Percentiles rank a stretch among this genome's conserved stretches.
Evolutionary conservation across 1,140 invertebrate genomes (phyloP).

Genomic region (Zaprionus nigranus): DNA sequence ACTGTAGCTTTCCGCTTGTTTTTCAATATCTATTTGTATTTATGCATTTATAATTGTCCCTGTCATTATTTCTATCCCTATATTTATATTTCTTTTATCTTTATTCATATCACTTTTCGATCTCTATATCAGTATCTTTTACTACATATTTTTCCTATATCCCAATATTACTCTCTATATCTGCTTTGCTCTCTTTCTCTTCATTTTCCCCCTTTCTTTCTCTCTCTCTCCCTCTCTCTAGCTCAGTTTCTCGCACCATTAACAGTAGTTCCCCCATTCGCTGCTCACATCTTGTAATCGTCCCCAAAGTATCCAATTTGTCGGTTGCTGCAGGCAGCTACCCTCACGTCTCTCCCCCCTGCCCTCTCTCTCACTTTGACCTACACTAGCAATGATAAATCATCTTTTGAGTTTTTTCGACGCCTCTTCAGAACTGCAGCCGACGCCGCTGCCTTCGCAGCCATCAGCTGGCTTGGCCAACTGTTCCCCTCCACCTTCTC

Average conservation of each 20-base stretch:
- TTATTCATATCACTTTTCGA: no score
- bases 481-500: neutral
- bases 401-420: slow-evolving; percentile 68
- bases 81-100: no score
- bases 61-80: no score
- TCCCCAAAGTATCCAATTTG: slow-evolving; percentile 63
- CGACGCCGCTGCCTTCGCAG: no score
- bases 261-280: neutral
- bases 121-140: no score
- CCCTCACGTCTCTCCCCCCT: neutral
- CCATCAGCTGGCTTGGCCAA: slow-evolving; percentile 1
- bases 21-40: no score
- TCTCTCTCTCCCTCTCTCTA: neutral
- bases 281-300: slow-evolving; percentile 24
- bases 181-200: neutral
- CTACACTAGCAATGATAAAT: slow-evolving; percentile 68
- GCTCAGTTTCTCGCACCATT: neutral
- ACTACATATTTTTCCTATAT: neutral
- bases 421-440: slow-evolving; percentile 46
- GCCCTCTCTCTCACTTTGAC: neutral
- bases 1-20: no score
- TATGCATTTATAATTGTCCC: no score
- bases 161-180: neutral
- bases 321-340: slow-evolving; percentile 33
- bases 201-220: neutral